These are phyloP conservation scores for Campoplex capitator DNA, from an alignment of 2,888 invertebrate species.

Conservation along the genomic window DNA sequence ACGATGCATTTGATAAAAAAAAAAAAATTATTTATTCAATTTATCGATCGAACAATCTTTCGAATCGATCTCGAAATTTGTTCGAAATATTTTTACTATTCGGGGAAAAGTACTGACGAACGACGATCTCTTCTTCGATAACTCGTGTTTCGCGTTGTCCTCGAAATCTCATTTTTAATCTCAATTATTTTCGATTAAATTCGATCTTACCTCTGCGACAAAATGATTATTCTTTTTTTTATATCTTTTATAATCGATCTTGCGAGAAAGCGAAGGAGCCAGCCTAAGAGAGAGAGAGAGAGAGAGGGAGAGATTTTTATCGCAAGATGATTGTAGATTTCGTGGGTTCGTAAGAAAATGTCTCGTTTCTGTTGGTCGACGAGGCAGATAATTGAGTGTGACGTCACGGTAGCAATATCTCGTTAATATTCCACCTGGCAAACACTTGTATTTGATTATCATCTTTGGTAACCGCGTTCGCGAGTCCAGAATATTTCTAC, in stretches of 20 bases:
- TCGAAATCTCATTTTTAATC: not conserved
- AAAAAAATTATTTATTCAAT: not conserved
- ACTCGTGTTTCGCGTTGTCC: not conserved
- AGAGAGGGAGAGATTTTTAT: slow-evolving; percentile 16
- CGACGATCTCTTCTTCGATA: too few relatives aligned
- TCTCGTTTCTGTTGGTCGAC: not conserved
- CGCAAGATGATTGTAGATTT: slow-evolving; percentile 49
- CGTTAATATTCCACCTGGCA: slow-evolving; percentile 74
- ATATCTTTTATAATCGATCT: not conserved
- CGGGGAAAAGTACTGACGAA: too few relatives aligned
- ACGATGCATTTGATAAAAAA: too few relatives aligned
- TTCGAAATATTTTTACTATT: not conserved
- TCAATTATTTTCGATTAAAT: not conserved
- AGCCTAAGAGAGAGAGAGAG: not conserved
- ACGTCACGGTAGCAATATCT: slow-evolving; percentile 13
- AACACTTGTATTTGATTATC: slow-evolving; percentile 82
- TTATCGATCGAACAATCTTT: not conserved
- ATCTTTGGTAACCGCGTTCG: slow-evolving; percentile 74
- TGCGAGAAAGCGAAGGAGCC: not conserved
- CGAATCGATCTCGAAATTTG: not conserved
- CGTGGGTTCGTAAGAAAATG: slow-evolving; percentile 36
- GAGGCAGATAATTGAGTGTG: slow-evolving; percentile 6
- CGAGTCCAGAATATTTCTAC: slow-evolving; percentile 58
- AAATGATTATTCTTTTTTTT: not conserved
- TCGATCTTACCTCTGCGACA: not conserved